Conservation (phyloP, 2,888 invertebrate species). For the Phortica magna region DNA sequence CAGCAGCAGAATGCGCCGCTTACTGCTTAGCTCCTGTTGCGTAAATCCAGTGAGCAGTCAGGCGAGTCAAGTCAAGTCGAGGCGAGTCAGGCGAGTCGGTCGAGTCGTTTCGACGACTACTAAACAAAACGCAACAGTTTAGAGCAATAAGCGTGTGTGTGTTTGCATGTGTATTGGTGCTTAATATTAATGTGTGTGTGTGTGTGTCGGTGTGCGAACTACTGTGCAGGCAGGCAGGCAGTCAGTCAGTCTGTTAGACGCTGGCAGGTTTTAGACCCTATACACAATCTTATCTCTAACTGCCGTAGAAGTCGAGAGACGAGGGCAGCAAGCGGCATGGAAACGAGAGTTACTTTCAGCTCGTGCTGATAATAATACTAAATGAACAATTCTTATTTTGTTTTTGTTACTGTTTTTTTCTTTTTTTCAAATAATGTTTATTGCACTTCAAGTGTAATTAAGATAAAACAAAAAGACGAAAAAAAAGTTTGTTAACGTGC, state of each 20-base stretch:
- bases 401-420: constrained; percentile 10
- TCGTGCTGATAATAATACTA: constrained; percentile 24
- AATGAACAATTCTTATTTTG: background rate
- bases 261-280: constrained; percentile 62
- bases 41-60: constrained; percentile 68
- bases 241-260: constrained; percentile 29
- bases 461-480: constrained; percentile 59
- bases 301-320: constrained; percentile 35
- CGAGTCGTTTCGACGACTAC: constrained; percentile 8
- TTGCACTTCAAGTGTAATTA: constrained; percentile 64
- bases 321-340: background rate
- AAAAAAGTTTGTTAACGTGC: background rate
- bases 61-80: constrained; percentile 50
- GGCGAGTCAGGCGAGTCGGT: constrained; percentile 55
- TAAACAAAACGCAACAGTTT: constrained; percentile 30
- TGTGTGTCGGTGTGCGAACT: constrained; percentile 55
- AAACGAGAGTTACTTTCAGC: background rate
- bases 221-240: constrained; percentile 54
- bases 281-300: constrained; percentile 71
- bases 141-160: constrained; percentile 26
- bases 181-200: constrained; percentile 28
- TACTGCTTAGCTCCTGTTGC: constrained; percentile 62
- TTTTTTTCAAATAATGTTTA: constrained; percentile 53
- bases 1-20: constrained; percentile 8
- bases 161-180: constrained; percentile 45